Conservation (phyloP, 1,140 invertebrate genomes). For the Solen grandis region DNA sequence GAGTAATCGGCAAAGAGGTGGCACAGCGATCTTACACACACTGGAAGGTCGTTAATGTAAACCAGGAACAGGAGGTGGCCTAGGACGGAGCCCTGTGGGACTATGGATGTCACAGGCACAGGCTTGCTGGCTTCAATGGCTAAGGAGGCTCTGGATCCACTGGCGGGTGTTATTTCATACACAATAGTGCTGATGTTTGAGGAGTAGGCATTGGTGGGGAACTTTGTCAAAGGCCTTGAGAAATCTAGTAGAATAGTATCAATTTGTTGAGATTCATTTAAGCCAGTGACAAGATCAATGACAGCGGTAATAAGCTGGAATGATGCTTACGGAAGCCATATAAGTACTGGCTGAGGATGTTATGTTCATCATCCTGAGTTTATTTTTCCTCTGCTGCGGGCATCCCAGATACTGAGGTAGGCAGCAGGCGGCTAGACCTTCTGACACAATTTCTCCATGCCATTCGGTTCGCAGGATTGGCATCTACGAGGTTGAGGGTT, state of each 20-base stretch:
- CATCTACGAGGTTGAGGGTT: too few species aligned
- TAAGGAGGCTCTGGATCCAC: background rate
- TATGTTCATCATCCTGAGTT: too few species aligned
- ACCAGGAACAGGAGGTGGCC: background rate
- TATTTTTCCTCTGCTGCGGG: too few species aligned
- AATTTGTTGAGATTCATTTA: background rate
- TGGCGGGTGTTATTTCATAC: background rate
- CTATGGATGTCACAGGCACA: background rate
- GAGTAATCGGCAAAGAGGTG: background rate
- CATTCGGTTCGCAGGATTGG: too few species aligned
- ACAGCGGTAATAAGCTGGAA: conserved; percentile 29
- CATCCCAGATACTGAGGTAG: too few species aligned
- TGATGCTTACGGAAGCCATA: conserved; percentile 41
- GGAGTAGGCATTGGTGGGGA: too few species aligned
- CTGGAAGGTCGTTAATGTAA: background rate
- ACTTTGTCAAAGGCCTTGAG: too few species aligned
- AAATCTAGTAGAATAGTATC: background rate
- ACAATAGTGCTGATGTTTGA: too few species aligned
- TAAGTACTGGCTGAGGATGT: conserved; percentile 27
- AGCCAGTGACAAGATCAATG: conserved; percentile 9
- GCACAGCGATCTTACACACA: too few species aligned
- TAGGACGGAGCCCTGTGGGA: background rate
- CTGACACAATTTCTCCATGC: too few species aligned
- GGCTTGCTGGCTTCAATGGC: background rate
- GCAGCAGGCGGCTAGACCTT: too few species aligned